Base-by-base conservation (phyloP, 1,140 invertebrate genomes). In the Archivesica marissinica region DNA sequence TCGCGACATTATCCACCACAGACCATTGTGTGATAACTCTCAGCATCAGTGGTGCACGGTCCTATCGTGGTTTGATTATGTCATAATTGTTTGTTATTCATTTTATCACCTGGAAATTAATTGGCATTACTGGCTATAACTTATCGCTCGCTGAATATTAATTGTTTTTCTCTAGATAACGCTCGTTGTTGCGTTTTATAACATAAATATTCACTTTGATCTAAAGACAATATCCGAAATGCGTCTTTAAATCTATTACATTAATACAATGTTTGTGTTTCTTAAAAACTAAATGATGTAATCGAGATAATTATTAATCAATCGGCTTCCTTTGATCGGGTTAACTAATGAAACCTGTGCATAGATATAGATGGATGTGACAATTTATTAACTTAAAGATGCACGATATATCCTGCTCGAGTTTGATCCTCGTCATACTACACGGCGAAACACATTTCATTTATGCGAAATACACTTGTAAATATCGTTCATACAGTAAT, bases 271-370 rank as follows among this genome's bases (percentile, higher is more conserved):
- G 33, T 11, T 28, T 54, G 72, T 35, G 72, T 75, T 75, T 75
- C 72, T 75, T 75, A 50, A 75, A 75, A 75, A 75, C 28, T 23
- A 47, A 75, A 75, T 75, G 72, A 75, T 75, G 72, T 75, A 75
- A 75, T 75, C 72, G 30, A 50, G 72, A 75, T 38, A 75, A 75
- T 75, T 50, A 75, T 75, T 50, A 50, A 75, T 75, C 72, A 50
- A 25, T n/a, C 7, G 44, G 3, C n/a, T 75, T 35, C 17, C 72
- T 75, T 75, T 75, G 72, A 75, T 75, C 72, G 54, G 30, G 44
- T 33, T 50, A 33, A 33, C 47, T 75, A 75, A 75, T 75, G 72
- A 23, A 64, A 64, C 33, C 30, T 35, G 30, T 33, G 59, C n/a
- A 64, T 64, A 64, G 59, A 64, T 64, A 33, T 64, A 35, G 2